These are phyloP conservation scores for Drosophila nigromelanica DNA, from an alignment of 1,140 invertebrate species.

Conservation along the genomic window DNA sequence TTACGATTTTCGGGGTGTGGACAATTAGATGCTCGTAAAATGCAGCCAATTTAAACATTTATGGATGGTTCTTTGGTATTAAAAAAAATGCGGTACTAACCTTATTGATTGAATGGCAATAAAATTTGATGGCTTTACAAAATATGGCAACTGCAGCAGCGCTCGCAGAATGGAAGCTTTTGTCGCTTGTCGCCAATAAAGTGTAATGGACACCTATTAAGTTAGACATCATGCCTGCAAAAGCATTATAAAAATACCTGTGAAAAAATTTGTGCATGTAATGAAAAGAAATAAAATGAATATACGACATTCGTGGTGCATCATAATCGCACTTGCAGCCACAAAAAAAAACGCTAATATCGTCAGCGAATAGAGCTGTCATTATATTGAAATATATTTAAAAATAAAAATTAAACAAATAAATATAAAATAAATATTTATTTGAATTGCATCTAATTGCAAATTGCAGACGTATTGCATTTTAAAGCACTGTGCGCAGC, in stretches of 20 bases:
- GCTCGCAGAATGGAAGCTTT: not conserved
- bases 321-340: too few relatives aligned
- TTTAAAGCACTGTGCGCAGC: conserved; percentile 47
- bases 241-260: not conserved
- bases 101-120: not conserved
- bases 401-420: too few relatives aligned
- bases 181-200: not conserved
- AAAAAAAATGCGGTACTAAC: not conserved
- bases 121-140: not conserved
- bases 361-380: too few relatives aligned
- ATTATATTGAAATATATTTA: too few relatives aligned
- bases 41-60: conserved; percentile 42
- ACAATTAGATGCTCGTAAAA: conserved; percentile 60
- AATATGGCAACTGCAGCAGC: not conserved
- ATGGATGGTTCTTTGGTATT: not conserved
- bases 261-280: too few relatives aligned
- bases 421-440: too few relatives aligned
- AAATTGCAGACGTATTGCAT: conserved; percentile 7
- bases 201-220: too few relatives aligned
- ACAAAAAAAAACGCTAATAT: too few relatives aligned
- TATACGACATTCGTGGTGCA: too few relatives aligned
- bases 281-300: too few relatives aligned
- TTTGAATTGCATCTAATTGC: not conserved
- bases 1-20: conserved; percentile 45
- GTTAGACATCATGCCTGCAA: too few relatives aligned